Percentiles rank a stretch among this genome's conserved stretches.
These are phyloP conservation scores for Geodia barretti DNA, from an alignment of 37 sponge, comb jelly and placozoan genomes.

Conservation along the genomic window DNA sequence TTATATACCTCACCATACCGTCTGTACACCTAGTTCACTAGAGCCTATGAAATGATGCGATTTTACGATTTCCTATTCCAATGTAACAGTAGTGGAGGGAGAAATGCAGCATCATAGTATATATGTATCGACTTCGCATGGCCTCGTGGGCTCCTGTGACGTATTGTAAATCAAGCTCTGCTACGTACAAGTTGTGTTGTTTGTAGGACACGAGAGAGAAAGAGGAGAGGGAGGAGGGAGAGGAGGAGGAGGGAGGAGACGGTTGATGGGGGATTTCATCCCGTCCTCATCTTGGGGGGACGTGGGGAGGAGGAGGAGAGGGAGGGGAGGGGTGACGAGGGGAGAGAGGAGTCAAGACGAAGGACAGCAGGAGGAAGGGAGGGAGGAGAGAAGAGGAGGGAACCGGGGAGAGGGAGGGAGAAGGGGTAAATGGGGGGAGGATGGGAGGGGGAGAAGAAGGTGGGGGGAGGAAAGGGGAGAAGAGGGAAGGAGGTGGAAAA, in stretches of 20 bases:
- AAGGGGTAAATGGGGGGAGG: neutral
- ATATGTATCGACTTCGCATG: no score
- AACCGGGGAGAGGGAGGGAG: no score
- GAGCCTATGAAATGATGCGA: no score
- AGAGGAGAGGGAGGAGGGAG: slow-evolving; percentile 13
- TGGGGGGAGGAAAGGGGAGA: neutral
- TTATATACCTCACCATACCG: no score
- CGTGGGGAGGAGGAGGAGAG: neutral
- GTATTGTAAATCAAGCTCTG: no score
- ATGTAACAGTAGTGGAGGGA: no score
- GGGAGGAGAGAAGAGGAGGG: neutral
- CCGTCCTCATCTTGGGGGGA: neutral
- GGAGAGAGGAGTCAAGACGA: slow-evolving; percentile 5
- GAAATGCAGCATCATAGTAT: no score
- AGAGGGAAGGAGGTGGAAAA: neutral
- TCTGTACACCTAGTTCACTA: no score
- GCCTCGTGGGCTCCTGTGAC: no score
- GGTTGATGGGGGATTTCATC: neutral
- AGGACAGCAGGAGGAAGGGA: neutral
- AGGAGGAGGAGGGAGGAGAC: slow-evolving; percentile 15
- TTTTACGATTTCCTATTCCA: no score
- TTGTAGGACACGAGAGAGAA: no score
- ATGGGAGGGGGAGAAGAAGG: neutral
- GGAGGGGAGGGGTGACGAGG: neutral
- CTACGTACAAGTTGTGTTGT: no score